Evolutionary conservation across 1,140 invertebrate species (phyloP), one percentile per base, ranked within the genome.

Genomic region (Vanessa atalanta): DNA sequence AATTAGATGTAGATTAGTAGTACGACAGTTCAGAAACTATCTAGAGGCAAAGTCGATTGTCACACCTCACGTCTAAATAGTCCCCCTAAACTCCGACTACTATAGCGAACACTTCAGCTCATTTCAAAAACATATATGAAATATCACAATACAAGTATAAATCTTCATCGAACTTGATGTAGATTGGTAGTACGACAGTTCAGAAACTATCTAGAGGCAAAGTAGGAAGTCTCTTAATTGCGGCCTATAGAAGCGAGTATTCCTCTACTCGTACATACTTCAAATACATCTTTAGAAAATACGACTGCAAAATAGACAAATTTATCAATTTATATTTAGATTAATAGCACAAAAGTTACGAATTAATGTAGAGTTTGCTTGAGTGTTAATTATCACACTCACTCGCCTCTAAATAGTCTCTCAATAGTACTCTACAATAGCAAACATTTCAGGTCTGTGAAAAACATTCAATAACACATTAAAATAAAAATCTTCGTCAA

Each of bases 341-440:
- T 11, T 13, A 6, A 23, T 61, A 61, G 11, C 11, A 31, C 23
- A 9, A 61, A 61, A 61, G 2, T 6, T 31, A 4, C 5, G 60
- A 61, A 61, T 15, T 23, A 37, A 65, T 47, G n/a, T 65, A 65
- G 47, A 65, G 63, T 43, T 20, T 1, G 20, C 20, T 20, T 20
- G 43, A 48, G 47, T 47, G 63, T 65, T 9, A 14, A 11, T 47
- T 15, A 23, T 31, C 16, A 51, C 48, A n/a, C 26, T n/a, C n/a
- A n/a, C 47, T 53, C 51, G 47, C 16, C 26, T n/a, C 50, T 68
- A 68, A 37, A 51, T 68, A 68, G 65, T 43, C 65, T 68, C 65
- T n/a, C 13, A 47, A 53, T 50, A 55, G 50, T 50, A 31, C 15
- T 0, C 65, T n/a, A 53, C 48, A 13, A n/a, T 12, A 6, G 48